Evolutionary conservation across 2,113 vertebrate species (phyloP), one percentile per base, ranked within the genome.

Genomic region (Hymenochirus boettgeri): DNA sequence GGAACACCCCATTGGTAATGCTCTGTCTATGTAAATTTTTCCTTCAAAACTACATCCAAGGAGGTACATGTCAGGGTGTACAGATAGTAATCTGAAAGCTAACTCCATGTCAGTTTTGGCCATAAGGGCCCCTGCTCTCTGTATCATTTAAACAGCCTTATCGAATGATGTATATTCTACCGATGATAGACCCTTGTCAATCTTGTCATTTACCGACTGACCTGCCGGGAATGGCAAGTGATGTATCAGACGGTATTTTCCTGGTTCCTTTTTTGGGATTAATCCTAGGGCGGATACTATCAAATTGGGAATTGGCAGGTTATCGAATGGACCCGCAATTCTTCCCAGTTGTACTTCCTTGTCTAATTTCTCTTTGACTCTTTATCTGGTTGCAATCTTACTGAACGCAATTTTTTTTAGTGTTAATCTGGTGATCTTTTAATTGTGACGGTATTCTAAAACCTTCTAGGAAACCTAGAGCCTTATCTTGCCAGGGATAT

Each of bases 191-290:
- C 7, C 23, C 72, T 74, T 75, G 74, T 62, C 62, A 51, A 45
- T 74, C 70, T 66, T 29, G 60, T 35, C 73, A 76, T 72, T 47
- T 72, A 77, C 74, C 54, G 82, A 76, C 65, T 80, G 76, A 76
- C 79, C 80, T 82, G 79, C 82, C 74, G 73, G 75, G 81, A 82
- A 79, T 79, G 83, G 84, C 80, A 86, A 74, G 78, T 72, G 74
- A 82, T 79, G 75, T 81, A 75, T 76, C 72, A 75, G 78, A 75
- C 69, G 74, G 39, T 81, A 79, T 73, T 79, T 83, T 80, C 85
- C 85, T 67, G 76, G 78, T 85, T 84, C 83, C 80, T 86, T 82
- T 82, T 83, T 78, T 70, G 79, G 83, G 82, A 81, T 72, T 80
- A 65, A 65, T 74, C 76, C 83, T 54, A 48, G 67, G 79, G 78